Evolutionary conservation across 1,140 invertebrate species (phyloP), one percentile per base, ranked within the genome.

Genomic region (Oncopodura yosiiana): DNA sequence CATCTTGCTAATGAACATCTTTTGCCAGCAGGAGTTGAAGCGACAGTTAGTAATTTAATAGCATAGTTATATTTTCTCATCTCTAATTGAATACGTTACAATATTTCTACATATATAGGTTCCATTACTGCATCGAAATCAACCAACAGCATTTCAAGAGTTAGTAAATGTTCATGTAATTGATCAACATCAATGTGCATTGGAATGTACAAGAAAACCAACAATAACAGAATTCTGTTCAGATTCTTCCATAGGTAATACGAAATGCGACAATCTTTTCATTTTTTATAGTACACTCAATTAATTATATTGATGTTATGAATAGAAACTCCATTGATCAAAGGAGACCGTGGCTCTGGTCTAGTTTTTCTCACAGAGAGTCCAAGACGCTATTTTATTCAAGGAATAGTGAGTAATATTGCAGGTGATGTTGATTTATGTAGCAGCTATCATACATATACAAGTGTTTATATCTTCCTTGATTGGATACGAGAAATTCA

Each of bases 181-280:
- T 3, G 54, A 56, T 27, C 30, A 41, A 14, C 46, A 48, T 19
- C 38, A 56, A 48, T 56, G 54, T 41, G 26, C 38, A 36, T 27
- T 30, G 24, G 46, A 49, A 26, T 56, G 54, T 16, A 46, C 29
- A n/a, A 34, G 46, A 36, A 32, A 21, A 8, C 54, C 54, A 44
- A 56, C 54, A 5, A 56, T 49, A 23, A 56, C 54, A 9, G 54
- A 56, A 37, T 56, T 56, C 43, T 56, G 54, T 44, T 46, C 46
- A 2, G 37, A 26, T 11, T 18, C 34, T 24, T 23, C 34, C 26
- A 30, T 23, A 49, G 46, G 46, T 45, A 44, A 12, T 26, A n/a
- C 29, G n/a, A 14, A 19, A 14, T 49, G 23, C 19, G 36, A 23
- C 34, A 23, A 18, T 23, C 46, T 11, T 23, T 34, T 3, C 19